Evolutionary conservation across 1,140 invertebrate species (phyloP).

Genomic region (Ceratosolen fusciceps): DNA sequence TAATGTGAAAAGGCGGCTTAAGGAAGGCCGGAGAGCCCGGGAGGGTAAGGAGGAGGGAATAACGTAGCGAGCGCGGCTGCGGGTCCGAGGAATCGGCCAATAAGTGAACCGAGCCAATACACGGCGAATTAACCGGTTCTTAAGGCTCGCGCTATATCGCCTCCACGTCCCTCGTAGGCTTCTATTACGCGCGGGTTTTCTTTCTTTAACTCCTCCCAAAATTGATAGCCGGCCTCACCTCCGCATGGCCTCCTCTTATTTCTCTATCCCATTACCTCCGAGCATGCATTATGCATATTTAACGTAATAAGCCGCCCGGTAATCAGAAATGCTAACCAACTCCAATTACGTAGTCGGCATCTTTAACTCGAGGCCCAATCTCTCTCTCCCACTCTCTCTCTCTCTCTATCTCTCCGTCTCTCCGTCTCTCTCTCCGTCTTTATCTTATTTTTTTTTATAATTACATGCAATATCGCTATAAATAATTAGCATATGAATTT

Average conservation of each 20-base stretch:
- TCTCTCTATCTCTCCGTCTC: no score
- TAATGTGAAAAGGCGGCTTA: constrained; percentile 25
- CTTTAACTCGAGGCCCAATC: constrained; percentile 58
- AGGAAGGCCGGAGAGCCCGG: no score
- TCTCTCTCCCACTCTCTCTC: no score
- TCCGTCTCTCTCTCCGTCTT: no score
- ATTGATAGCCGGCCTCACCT: constrained; percentile 47
- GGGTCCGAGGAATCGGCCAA: neutral
- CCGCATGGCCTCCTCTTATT: constrained; percentile 10
- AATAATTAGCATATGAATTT: constrained; percentile 32
- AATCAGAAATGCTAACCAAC: constrained; percentile 54
- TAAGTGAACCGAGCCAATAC: constrained; percentile 15
- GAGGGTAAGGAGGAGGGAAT: constrained; percentile 9
- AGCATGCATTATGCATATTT: constrained; percentile 55
- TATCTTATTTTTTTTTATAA: constrained; percentile 43
- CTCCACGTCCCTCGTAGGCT: constrained; percentile 7
- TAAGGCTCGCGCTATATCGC: constrained; percentile 47
- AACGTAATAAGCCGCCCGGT: constrained; percentile 60
- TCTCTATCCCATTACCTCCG: constrained; percentile 32
- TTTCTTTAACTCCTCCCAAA: constrained; percentile 33
- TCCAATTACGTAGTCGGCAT: constrained; percentile 51
- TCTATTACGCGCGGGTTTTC: constrained; percentile 19
- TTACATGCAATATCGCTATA: constrained; percentile 19
- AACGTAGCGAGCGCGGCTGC: neutral
- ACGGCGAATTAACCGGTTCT: constrained; percentile 57